Percentiles rank a stretch among this genome's conserved stretches.
phyloP scores from a whole-genome alignment of 2,113 vertebrate species.

The Nematolebias whitei region DNA sequence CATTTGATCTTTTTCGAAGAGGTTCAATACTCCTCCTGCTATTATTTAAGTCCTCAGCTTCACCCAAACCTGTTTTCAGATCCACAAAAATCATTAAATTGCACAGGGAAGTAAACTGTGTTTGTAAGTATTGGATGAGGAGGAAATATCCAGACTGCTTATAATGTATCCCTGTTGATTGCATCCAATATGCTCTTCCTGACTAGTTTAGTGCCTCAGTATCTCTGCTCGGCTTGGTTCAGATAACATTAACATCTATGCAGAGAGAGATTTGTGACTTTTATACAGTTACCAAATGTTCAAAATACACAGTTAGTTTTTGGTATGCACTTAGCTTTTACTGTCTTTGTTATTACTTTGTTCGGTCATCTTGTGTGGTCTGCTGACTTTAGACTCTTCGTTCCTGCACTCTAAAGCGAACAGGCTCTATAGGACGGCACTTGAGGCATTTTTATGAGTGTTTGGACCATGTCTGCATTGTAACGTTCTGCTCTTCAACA shows the following conservation, averaged over 20 bases:
- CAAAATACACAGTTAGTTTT: conserved; percentile 15
- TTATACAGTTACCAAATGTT: conserved; percentile 14
- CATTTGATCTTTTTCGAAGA: conserved; percentile 81
- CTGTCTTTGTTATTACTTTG: conserved; percentile 15
- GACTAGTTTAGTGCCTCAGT: conserved; percentile 53
- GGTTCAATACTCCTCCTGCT: conserved; percentile 81
- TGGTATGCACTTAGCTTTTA: conserved; percentile 22
- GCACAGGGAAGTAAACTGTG: conserved; percentile 77
- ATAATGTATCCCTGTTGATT: conserved; percentile 76
- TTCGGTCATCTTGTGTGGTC: conserved; percentile 50
- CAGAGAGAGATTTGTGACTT: conserved; percentile 3
- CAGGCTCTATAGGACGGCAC: conserved; percentile 7
- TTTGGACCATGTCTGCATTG: conserved; percentile 35
- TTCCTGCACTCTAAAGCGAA: conserved; percentile 18
- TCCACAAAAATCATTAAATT: conserved; percentile 78
- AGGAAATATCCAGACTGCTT: conserved; percentile 76
- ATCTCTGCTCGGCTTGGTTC: conserved; percentile 27
- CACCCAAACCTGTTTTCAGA: conserved; percentile 79
- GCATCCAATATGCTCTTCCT: conserved; percentile 63
- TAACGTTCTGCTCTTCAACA: neutral
- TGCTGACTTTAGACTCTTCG: conserved; percentile 9
- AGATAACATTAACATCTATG: conserved; percentile 24
- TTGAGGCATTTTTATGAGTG: conserved; percentile 13
- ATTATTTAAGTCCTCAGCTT: conserved; percentile 83
- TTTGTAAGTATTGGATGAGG: conserved; percentile 74